phyloP scores from a whole-genome alignment of 2,888 invertebrate species.

The Caenorhabditis imperialis region DNA sequence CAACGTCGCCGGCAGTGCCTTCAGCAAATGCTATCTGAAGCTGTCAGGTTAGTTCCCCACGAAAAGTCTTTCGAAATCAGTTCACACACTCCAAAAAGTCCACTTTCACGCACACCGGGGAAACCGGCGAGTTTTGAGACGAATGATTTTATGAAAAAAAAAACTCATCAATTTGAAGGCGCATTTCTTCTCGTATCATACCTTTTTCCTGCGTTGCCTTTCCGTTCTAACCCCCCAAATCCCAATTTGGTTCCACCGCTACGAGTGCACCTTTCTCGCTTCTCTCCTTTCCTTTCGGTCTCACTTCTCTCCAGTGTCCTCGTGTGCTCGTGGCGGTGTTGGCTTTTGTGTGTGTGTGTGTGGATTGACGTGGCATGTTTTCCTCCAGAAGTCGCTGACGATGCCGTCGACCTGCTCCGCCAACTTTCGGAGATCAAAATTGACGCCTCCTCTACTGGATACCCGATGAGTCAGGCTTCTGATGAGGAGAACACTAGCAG shows the following conservation, averaged over 20 bases:
- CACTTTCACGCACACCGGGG: no score
- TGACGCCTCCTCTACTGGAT: conserved; percentile 20
- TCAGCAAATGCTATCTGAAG: conserved; percentile 80
- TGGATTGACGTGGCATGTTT: conserved; percentile 7
- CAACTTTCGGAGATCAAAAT: conserved; percentile 46
- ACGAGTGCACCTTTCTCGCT: conserved; percentile 46
- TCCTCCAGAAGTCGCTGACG: conserved; percentile 44
- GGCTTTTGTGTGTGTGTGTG: conserved; percentile 24
- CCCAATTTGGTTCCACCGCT: conserved; percentile 25
- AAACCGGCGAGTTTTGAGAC: no score
- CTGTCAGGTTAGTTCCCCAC: conserved; percentile 71
- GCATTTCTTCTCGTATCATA: conserved; percentile 11
- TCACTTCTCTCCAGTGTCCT: conserved; percentile 11
- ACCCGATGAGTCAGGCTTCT: conserved; percentile 31
- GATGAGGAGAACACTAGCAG: conserved; percentile 43
- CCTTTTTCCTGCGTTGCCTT: conserved; percentile 3
- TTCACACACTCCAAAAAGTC: no score
- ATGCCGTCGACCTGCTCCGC: conserved; percentile 36
- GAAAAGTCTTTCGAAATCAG: no score
- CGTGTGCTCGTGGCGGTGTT: conserved; percentile 54
- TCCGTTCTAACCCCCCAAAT: conserved; percentile 3
- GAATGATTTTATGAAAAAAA: no score
- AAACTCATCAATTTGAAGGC: no score
- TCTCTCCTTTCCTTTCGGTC: conserved; percentile 15
- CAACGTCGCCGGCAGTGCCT: conserved; percentile 88